These are phyloP conservation scores for Crax fasciolata DNA, from an alignment of 2,797 vertebrate species.

Conservation along the genomic window DNA sequence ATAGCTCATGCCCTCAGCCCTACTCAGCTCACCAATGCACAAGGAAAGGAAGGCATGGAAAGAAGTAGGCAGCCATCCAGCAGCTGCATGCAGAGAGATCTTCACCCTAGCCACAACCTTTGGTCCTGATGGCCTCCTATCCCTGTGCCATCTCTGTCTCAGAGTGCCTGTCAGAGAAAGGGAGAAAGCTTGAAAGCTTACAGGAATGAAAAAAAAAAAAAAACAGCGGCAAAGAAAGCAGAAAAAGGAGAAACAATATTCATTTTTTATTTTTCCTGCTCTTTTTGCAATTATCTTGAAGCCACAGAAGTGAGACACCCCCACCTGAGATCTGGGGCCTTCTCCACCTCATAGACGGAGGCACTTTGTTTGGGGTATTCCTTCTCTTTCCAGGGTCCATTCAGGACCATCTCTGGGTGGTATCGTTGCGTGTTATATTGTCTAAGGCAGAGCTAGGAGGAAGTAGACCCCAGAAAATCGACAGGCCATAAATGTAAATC, in stretches of 20 bases:
- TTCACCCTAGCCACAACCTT: neutral
- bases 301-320: neutral
- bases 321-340: neutral
- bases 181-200: neutral
- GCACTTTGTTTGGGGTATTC: neutral
- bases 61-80: neutral
- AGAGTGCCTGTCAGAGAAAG: neutral
- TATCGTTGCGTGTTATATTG: neutral
- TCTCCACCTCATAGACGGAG: neutral
- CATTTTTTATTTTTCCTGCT: neutral
- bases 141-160: neutral
- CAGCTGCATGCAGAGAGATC: neutral
- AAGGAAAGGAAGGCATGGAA: neutral
- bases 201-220: neutral
- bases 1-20: neutral
- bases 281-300: neutral
- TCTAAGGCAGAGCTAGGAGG: neutral
- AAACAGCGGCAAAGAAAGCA: neutral
- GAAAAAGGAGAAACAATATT: neutral
- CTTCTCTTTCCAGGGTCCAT: neutral
- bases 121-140: neutral
- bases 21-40: fast-evolving
- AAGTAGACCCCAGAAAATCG: neutral
- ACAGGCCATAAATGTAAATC: neutral
- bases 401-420: neutral